Evolutionary conservation across 1,140 invertebrate species (phyloP).

Genomic region (Nomia melanderi): DNA sequence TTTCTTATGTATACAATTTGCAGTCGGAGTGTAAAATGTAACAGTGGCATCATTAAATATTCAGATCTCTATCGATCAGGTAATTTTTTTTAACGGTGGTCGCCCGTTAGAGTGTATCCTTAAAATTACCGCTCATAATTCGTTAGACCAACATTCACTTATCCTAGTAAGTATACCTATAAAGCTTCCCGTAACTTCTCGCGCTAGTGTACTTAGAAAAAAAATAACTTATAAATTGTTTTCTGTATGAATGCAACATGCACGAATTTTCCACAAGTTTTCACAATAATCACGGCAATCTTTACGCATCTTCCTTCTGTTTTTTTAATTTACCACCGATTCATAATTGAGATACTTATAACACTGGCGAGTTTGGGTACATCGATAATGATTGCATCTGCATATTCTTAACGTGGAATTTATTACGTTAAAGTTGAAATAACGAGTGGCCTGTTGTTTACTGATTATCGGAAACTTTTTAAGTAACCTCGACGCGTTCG

Average conservation of each 20-base stretch:
- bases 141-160: slow-evolving; percentile 67
- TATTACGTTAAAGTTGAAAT: background rate
- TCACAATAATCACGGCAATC: background rate
- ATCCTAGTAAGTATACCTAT: slow-evolving; percentile 66
- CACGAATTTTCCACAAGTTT: background rate
- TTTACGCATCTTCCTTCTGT: background rate
- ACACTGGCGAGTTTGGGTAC: slow-evolving; percentile 11
- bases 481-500: slow-evolving; percentile 24
- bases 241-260: slow-evolving; percentile 8
- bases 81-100: slow-evolving; percentile 6
- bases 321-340: slow-evolving; percentile 32
- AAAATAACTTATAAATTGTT: slow-evolving; percentile 42
- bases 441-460: background rate
- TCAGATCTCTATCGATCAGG: background rate
- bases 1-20: slow-evolving; percentile 55
- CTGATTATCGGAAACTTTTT: slow-evolving; percentile 7
- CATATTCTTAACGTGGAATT: slow-evolving; percentile 30
- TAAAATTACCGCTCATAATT: slow-evolving; percentile 64
- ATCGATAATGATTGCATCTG: slow-evolving; percentile 27
- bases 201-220: slow-evolving; percentile 33
- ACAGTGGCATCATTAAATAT: slow-evolving; percentile 29
- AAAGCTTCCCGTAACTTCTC: slow-evolving; percentile 63
- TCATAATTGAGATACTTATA: slow-evolving; percentile 5
- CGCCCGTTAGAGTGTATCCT: slow-evolving; percentile 29
- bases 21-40: slow-evolving; percentile 54